Conservation (phyloP, 92 coral and sea anemone genomes). For the Zoanthus sansibaricus region DNA sequence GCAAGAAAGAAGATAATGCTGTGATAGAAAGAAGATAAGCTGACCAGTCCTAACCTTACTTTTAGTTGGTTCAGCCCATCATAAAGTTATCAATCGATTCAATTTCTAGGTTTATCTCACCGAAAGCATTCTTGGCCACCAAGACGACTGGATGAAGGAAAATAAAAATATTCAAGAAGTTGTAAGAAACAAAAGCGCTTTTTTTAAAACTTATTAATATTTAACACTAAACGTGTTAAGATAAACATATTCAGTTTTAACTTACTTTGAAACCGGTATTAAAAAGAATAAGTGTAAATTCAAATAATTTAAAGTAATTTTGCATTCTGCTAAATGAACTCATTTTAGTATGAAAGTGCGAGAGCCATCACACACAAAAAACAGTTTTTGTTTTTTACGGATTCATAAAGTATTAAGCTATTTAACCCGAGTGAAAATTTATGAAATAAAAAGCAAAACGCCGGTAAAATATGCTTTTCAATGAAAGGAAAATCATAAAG, state of each 20-base stretch:
- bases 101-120: slow-evolving; percentile 43
- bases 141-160: slow-evolving; percentile 61
- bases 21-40: no score
- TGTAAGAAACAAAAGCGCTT: slow-evolving; percentile 57
- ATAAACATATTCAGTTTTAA: not conserved
- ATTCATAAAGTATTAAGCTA: not conserved
- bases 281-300: no score
- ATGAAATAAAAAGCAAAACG: not conserved
- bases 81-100: slow-evolving; percentile 19
- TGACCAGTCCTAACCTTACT: no score
- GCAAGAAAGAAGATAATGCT: no score
- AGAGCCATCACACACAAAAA: not conserved
- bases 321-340: not conserved
- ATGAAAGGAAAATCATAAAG: not conserved
- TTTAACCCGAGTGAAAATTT: not conserved
- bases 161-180: slow-evolving; percentile 72
- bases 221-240: not conserved
- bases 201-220: slow-evolving; percentile 1
- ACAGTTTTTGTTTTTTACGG: not conserved
- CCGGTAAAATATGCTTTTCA: not conserved
- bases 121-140: slow-evolving; percentile 50
- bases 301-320: no score
- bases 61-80: not conserved
- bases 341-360: not conserved
- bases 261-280: not conserved